Base-by-base conservation (phyloP, 2,113 vertebrate genomes). In the Paracanthobrama guichenoti region DNA sequence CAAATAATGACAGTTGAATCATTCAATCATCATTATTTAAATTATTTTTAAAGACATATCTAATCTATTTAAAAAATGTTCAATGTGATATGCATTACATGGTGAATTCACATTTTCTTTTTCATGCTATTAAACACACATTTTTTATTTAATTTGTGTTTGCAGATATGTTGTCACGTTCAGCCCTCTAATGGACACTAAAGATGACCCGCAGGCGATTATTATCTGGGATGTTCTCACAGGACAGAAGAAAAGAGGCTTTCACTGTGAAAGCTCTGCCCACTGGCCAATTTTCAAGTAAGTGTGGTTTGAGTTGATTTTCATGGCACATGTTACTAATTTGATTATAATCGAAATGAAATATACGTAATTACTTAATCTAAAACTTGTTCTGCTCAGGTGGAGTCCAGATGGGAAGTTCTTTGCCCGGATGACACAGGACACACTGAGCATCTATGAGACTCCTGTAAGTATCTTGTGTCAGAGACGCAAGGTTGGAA, bases 271-370 rank as follows among this genome's bases (percentile, higher is more conserved):
- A 89, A 99, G 97, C 86, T 99, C 98, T 3, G 97, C 98, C 69
- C 98, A 99, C 87, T 99, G 98, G 98, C 98, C 98, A 73, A 99
- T 99, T 87, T 99, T 99, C 89, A 99, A 99, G 98, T 99, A 90
- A 92, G 98, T 93, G 13, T 42, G 10, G 1, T 0, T 10, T 0
- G 11, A 9, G 53, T 22, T 24, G 1, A 64, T 11, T 79, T 44
- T 60, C 7, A 24, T 26, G 10, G 14, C 16, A 28, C 11, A 9
- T 11, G 53, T 50, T 81, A 28, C 20, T 35, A 8, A 39, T 66
- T 12, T 5, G 4, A 35, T 26, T 75, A 31, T 11, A 73, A 16
- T 53, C 8, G 5, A 31, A 4, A 20, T 18, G 20, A 31, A 35
- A 69, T 46, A 10, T 16, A 39, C 6, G 6, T 6, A 28, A 20